A percentile compares a stretch with the other conserved stretches of the same genome.
These are phyloP conservation scores for Cyclophora punctaria DNA, from an alignment of 2,888 invertebrate species.

Conservation along the genomic window DNA sequence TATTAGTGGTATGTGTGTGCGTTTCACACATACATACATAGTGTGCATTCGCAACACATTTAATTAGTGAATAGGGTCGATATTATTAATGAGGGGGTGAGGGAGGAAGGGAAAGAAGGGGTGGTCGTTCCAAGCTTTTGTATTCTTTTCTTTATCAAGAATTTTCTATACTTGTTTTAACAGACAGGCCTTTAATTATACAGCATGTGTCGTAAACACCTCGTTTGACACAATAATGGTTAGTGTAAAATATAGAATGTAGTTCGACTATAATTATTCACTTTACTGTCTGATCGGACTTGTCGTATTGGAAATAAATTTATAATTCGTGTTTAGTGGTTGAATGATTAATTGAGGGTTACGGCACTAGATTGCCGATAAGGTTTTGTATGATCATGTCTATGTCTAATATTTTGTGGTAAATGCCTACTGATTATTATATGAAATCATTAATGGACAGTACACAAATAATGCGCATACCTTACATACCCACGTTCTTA, in stretches of 20 bases:
- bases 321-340: slow-evolving; percentile 5
- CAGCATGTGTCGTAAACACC: slow-evolving; percentile 62
- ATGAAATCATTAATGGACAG: too few species aligned
- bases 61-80: slow-evolving; percentile 73
- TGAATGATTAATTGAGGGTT: not conserved
- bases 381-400: too few species aligned
- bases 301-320: slow-evolving; percentile 9
- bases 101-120: slow-evolving; percentile 32
- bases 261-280: slow-evolving; percentile 64
- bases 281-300: slow-evolving; percentile 36
- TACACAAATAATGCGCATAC: too few species aligned
- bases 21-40: slow-evolving; percentile 11
- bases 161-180: slow-evolving; percentile 63
- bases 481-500: too few species aligned
- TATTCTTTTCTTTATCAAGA: slow-evolving; percentile 67
- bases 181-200: slow-evolving; percentile 70
- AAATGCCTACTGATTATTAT: too few species aligned
- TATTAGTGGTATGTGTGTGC: slow-evolving; percentile 38
- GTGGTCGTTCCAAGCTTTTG: slow-evolving; percentile 65
- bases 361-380: too few species aligned
- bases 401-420: too few species aligned
- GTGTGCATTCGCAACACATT: slow-evolving; percentile 71
- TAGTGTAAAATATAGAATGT: slow-evolving; percentile 42
- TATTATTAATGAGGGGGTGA: slow-evolving; percentile 71
- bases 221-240: slow-evolving; percentile 65